Base-by-base conservation (phyloP, 2,113 vertebrate species). In the Empidonax traillii region DNA sequence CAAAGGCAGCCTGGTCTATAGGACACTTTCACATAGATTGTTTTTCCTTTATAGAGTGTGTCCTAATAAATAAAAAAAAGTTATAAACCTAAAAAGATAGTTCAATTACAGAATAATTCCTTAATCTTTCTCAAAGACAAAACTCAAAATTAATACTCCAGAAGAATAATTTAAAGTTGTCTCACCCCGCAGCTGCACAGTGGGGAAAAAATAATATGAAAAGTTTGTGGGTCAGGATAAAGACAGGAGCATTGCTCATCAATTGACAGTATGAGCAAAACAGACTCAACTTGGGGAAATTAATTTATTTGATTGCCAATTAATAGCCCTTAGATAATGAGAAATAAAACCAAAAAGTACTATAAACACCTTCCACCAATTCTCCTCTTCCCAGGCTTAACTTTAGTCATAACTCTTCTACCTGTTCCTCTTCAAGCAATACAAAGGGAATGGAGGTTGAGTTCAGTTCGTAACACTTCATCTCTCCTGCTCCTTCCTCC, bases 291-390 rank as follows among this genome's bases (percentile, higher is more conserved):
- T 31, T 62, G 25, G 10, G 14, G 8, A 91, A 78, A 68, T 67
- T 6, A 66, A 68, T 46, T 63, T 1, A 49, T 35, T 85, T 72
- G 33, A 15, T 68, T 93, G 13, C 3, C 8, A 65, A 15, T 44
- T 53, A 85, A 58, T 72, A 63, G 22, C n/a, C 58, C 14, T 31
- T 67, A 4, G 11, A 53, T n/a, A 67, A 47, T 30, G 13, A 82
- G 39, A 46, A 74, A 79, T 37, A 69, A 59, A 55, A 23, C 0
- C 5, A 63, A 69, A n/a, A 1, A 77, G 18, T 47, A 12, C 8
- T 31, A 25, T 43, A 52, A 43, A 1, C 14, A 47, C 30, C 7
- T 74, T 59, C 2, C 10, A 4, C 6, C 3, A 46, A 0, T 0
- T 4, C 16, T 15, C 37, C 63, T 77, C 19, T 47, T 67, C 18